These are phyloP conservation scores for Moxostoma hubbsi DNA, from an alignment of 2,797 vertebrate species.

Conservation along the genomic window DNA sequence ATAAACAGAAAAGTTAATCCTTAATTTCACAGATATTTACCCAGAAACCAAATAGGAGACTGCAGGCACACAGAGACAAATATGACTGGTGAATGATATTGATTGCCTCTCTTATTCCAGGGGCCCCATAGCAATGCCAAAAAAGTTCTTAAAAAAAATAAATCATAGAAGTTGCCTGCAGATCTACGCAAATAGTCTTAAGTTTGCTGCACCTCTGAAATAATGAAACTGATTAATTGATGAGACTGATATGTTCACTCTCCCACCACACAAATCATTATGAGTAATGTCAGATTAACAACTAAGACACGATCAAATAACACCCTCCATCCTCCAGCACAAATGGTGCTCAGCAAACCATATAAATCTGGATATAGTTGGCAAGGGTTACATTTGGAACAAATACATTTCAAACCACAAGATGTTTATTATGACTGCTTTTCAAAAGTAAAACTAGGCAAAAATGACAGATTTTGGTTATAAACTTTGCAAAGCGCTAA, in stretches of 20 bases:
- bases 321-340: slow-evolving; percentile 1
- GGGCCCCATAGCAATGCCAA: neutral
- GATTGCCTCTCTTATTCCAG: neutral
- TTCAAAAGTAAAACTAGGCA: neutral
- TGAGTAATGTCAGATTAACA: slow-evolving; percentile 37
- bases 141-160: slow-evolving; percentile 15
- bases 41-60: neutral
- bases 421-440: slow-evolving; percentile 13
- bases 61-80: neutral
- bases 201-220: slow-evolving; percentile 17
- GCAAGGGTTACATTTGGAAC: neutral
- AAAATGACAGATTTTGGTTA: slow-evolving; percentile 26
- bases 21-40: neutral
- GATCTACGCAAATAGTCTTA: neutral
- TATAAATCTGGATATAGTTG: slow-evolving; percentile 4
- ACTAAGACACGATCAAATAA: slow-evolving; percentile 11
- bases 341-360: slow-evolving; percentile 7
- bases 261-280: slow-evolving; percentile 27
- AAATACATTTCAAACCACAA: slow-evolving; percentile 4
- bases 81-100: neutral
- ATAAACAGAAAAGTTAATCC: slow-evolving; percentile 9
- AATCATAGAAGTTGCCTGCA: neutral
- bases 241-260: slow-evolving; percentile 33
- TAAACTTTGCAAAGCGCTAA: neutral
- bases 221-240: slow-evolving; percentile 40